A percentile compares a stretch with the other conserved stretches of the same genome.
These are phyloP conservation scores for Hypolimnas misippus DNA, from an alignment of 2,888 invertebrate genomes.

Conservation along the genomic window DNA sequence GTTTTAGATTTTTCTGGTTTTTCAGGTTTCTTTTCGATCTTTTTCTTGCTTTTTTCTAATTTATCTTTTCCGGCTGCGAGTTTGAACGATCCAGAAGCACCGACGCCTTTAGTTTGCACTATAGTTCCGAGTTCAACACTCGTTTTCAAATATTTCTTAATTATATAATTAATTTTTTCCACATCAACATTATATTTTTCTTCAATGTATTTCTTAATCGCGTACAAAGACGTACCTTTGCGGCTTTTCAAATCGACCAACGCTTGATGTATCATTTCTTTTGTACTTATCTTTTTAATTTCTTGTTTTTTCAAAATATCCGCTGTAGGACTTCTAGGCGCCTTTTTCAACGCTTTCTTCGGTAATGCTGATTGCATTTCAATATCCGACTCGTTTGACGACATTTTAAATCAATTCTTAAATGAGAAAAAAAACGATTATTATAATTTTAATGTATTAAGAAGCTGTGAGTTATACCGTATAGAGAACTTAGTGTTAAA, in stretches of 20 bases:
- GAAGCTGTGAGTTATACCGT: constrained; percentile 16
- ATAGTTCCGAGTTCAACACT: constrained; percentile 65
- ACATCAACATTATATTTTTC: constrained; percentile 61
- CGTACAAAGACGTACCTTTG: constrained; percentile 70
- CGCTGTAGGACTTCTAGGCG: constrained; percentile 9
- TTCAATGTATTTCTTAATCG: constrained; percentile 68
- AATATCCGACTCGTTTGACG: constrained; percentile 40
- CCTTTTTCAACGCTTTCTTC: constrained; percentile 47
- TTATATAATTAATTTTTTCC: constrained; percentile 59
- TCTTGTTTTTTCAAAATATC: constrained; percentile 48
- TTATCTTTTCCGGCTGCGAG: constrained; percentile 53
- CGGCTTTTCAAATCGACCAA: constrained; percentile 58
- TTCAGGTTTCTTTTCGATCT: constrained; percentile 22
- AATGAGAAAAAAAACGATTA: not conserved
- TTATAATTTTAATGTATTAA: not conserved
- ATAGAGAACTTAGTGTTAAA: constrained; percentile 1
- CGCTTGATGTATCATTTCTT: constrained; percentile 65
- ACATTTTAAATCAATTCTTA: constrained; percentile 32
- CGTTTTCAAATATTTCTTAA: constrained; percentile 64
- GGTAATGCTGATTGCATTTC: constrained; percentile 50
- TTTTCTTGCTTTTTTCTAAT: constrained; percentile 49
- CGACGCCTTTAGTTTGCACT: constrained; percentile 65
- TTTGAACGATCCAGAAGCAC: constrained; percentile 71
- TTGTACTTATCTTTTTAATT: constrained; percentile 60
- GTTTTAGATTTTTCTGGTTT: constrained; percentile 34